A percentile compares a stretch with the other conserved stretches of the same genome.
phyloP scores from a whole-genome alignment of 2,888 invertebrate species.

The Agrilus mali region DNA sequence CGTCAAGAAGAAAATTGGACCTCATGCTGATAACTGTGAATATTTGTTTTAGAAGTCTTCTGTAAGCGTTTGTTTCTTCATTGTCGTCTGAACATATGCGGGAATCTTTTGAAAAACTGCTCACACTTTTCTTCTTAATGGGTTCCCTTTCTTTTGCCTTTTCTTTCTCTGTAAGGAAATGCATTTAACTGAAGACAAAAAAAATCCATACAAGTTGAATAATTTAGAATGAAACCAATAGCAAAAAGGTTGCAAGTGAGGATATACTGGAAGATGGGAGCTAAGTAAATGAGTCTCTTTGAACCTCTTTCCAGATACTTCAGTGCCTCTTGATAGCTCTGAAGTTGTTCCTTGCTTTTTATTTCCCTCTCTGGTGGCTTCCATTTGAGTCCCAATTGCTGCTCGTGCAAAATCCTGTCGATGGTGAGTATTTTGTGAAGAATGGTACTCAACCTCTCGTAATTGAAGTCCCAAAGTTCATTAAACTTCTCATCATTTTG shows the following conservation, averaged over 20 bases:
- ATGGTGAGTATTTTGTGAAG: constrained; percentile 41
- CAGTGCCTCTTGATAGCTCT: constrained; percentile 30
- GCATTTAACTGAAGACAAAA: no score
- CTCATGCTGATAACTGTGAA: constrained; percentile 55
- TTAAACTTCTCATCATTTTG: constrained; percentile 51
- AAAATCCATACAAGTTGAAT: no score
- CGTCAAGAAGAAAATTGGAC: constrained; percentile 63
- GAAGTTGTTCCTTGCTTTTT: constrained; percentile 33
- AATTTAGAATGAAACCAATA: no score
- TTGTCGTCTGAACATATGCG: not conserved
- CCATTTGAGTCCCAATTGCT: constrained; percentile 48
- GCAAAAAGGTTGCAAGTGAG: no score
- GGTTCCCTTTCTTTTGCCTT: not conserved
- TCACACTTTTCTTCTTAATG: not conserved
- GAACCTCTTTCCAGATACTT: constrained; percentile 6
- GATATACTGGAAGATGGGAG: no score
- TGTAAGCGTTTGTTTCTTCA: constrained; percentile 10
- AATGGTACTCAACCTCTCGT: constrained; percentile 36
- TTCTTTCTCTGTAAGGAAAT: not conserved
- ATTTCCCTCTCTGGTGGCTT: constrained; percentile 30
- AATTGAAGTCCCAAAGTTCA: constrained; percentile 49
- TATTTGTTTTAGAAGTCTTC: constrained; percentile 44
- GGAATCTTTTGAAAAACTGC: not conserved
- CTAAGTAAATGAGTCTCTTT: no score
- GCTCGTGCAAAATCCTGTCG: constrained; percentile 49